Base-by-base conservation (phyloP, 1,140 invertebrate genomes). In the Chelonus insularis region DNA sequence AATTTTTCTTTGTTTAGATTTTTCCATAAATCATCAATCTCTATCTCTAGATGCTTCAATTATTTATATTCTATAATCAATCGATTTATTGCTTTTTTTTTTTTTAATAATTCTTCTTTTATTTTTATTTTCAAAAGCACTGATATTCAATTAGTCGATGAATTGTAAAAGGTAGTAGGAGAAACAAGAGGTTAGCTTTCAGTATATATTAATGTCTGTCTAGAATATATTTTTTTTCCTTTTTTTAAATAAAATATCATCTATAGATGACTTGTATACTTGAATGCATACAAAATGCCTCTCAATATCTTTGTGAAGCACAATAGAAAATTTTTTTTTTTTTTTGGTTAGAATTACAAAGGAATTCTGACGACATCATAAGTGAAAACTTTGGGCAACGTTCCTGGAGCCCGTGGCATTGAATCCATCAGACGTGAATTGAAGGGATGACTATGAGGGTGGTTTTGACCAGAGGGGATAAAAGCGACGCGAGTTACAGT, bases 371-470 rank as follows among this genome's bases (percentile, higher is more conserved):
- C 37, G 20, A 21, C 48, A 32, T 29, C 14, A 12, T 54, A 21
- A 20, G 51, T 34, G 32, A 45, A 25, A 39, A 23, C n/a, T 47
- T 56, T 56, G 43, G 51, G 60, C 59, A 52, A 55, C 43, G 52
- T 62, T 62, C 52, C 39, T 41, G 16, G 14, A 56, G 64, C n/a
- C 43, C 60, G 48, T 67, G 69, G 58, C 67, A 71, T 70, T 70
- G 63, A 72, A 68, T 36, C 48, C 48, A 37, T 66, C 34, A 37
- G 47, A 43, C 52, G 25, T 51, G 57, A 18, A 12, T 29, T 50
- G n/a, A 55, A 23, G 23, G 43, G 43, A 55, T 36, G 18, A 23
- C 39, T 45, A 21, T 21, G 55, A 48, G 45, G 45, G 45, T 48
- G 45, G 23, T 48, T 48, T 48, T 48, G 45, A 48, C 45, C 45